Evolutionary conservation across 53 echinoderm and acorn worm species (phyloP).

Genomic region (Paelopatides confundens): DNA sequence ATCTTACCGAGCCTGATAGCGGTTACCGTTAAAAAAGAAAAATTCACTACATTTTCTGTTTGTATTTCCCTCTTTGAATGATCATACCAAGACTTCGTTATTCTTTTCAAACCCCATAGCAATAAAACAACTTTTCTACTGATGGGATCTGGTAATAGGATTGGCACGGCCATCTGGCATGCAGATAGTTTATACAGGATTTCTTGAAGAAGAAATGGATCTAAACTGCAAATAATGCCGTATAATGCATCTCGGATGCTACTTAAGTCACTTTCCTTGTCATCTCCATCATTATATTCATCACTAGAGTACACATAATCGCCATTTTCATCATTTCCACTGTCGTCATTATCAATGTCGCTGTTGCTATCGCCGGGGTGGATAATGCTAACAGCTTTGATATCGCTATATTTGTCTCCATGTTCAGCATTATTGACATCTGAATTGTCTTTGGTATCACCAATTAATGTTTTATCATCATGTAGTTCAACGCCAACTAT

Average conservation of each 20-base stretch:
- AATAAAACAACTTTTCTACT: not conserved
- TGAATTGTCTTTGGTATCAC: not conserved
- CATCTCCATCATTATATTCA: not conserved
- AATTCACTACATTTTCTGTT: not conserved
- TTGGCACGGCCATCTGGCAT: not conserved
- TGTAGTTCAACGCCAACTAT: not conserved
- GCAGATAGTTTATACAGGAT: not conserved
- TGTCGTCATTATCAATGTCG: not conserved
- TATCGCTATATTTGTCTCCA: no score
- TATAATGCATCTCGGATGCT: not conserved
- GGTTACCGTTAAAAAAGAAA: not conserved
- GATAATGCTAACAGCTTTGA: no score
- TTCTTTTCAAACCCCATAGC: not conserved
- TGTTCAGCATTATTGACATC: not conserved
- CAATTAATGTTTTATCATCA: not conserved
- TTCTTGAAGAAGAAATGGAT: not conserved
- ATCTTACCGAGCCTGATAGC: not conserved
- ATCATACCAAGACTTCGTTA: not conserved
- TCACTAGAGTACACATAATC: not conserved
- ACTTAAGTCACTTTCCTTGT: not conserved
- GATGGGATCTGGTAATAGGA: not conserved
- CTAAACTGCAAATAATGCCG: not conserved
- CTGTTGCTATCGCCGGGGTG: no score
- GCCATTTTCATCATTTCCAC: not conserved
- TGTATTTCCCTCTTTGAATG: not conserved